Evolutionary conservation across 30 jellyfish, hydroid and myxozoan species (phyloP), one percentile per base, ranked within the genome.

Genomic region (Hydractinia echinata): DNA sequence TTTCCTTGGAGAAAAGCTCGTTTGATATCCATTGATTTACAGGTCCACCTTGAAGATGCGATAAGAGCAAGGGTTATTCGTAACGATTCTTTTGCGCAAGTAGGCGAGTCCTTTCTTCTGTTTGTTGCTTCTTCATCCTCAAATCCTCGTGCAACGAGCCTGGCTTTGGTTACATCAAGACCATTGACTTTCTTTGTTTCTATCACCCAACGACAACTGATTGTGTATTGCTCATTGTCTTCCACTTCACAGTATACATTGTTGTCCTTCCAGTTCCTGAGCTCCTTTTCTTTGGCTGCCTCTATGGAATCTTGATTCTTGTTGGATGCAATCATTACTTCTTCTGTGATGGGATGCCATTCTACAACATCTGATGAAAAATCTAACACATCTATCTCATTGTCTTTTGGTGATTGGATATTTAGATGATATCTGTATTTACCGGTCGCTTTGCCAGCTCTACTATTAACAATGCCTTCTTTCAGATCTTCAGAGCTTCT

Each of bases 1-100:
- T 67, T 82, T 6, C 94, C 96, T 69, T 81, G 96, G 10, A 87
- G 83, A 56, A 87, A 87, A 5, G 92, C 92, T 7, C 87, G 21
- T 39, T 83, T 87, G 20, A 80, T 78, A 54, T 85, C 94, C 51
- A 66, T 69, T 10, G 87, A 86, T 13, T 55, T 14, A 15, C 53
- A 50, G 52, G n/a, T 55, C 90, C 82, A 52, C 10, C 56, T 71
- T 56, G 10, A 49, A 8, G 81, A 82, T 60, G 90, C 66, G 21
- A 73, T 30, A 53, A 73, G 70, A 15, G 61, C 66, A 53, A 82
- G 53, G 4, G 79, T 62, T n/a, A 69, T 51, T 54, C 92, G 21
- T 50, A 83, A 51, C 20, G 78, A n/a, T 15, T 73, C 82, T 55
- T 67, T 74, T 14, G 88, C 16, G 87, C 92, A 83, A 15, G 92